These are phyloP conservation scores for Holothuria glaberrima DNA, from an alignment of 35 echinoderm and acorn worm genomes.

Conservation along the genomic window DNA sequence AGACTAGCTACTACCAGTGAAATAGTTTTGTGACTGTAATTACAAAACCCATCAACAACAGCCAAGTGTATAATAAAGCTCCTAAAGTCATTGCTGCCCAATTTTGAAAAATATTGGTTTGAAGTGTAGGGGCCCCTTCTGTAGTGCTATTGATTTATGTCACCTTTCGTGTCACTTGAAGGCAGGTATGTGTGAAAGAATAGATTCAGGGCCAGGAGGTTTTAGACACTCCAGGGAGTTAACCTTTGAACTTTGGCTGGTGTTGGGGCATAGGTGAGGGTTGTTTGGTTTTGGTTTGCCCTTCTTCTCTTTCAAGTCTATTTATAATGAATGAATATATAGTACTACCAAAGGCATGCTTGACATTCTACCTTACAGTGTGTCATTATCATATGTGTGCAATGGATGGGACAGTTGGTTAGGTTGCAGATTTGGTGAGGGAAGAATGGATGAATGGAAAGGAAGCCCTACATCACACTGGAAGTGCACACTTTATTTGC, in stretches of 20 bases:
- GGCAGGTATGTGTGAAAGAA: slow-evolving; percentile 40
- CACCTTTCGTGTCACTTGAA: slow-evolving; percentile 33
- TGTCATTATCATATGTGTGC: too few species aligned
- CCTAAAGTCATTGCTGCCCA: slow-evolving; percentile 15
- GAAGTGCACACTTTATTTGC: too few species aligned
- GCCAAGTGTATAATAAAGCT: slow-evolving; percentile 20
- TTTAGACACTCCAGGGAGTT: slow-evolving; percentile 35
- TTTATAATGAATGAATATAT: too few species aligned
- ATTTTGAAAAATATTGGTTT: not conserved
- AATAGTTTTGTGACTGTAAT: slow-evolving; percentile 47
- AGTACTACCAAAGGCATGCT: too few species aligned
- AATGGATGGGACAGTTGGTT: too few species aligned
- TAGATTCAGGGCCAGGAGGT: slow-evolving; percentile 2
- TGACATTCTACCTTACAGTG: too few species aligned
- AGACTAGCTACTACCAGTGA: not conserved
- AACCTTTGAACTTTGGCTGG: slow-evolving; percentile 38
- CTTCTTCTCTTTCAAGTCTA: too few species aligned
- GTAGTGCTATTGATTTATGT: slow-evolving; percentile 19
- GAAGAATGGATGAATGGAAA: too few species aligned
- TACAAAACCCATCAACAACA: slow-evolving; percentile 21
- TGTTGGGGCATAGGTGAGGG: slow-evolving; percentile 40
- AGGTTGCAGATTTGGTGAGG: too few species aligned
- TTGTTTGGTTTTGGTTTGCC: not conserved
- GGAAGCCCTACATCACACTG: too few species aligned
- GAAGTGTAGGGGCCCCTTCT: slow-evolving; percentile 16